These are phyloP conservation scores for Dinoponera quadriceps DNA, from an alignment of 1,140 invertebrate genomes.

Conservation along the genomic window DNA sequence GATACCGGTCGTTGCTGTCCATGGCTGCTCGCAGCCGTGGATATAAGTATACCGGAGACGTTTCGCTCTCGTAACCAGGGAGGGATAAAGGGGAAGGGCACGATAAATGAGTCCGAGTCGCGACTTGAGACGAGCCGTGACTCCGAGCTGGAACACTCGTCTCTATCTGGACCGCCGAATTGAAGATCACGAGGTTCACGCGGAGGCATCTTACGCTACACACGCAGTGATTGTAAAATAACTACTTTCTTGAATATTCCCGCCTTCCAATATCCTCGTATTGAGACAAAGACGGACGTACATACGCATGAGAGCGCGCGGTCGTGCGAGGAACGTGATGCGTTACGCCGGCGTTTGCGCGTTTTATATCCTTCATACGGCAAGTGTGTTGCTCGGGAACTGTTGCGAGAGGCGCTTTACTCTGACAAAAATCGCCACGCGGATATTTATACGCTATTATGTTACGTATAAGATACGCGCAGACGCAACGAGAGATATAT, in stretches of 20 bases:
- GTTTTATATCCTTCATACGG: neutral
- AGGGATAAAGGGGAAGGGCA: slow-evolving; percentile 48
- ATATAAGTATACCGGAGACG: slow-evolving; percentile 74
- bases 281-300: slow-evolving; percentile 9
- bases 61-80: slow-evolving; percentile 72
- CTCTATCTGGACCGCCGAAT: slow-evolving; percentile 41
- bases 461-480: slow-evolving; percentile 13
- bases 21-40: slow-evolving; percentile 53
- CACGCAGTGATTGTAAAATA: neutral
- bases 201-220: neutral
- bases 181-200: neutral
- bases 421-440: neutral
- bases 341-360: neutral
- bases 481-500: slow-evolving; percentile 35
- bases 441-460: slow-evolving; percentile 47
- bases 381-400: neutral
- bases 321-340: neutral
- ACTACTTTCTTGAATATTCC: slow-evolving; percentile 6
- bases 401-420: neutral
- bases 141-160: slow-evolving; percentile 38
- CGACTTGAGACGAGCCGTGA: slow-evolving; percentile 67
- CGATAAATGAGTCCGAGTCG: slow-evolving; percentile 75
- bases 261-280: neutral
- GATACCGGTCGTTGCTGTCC: slow-evolving; percentile 74
- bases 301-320: neutral